Percentiles rank a stretch among this genome's conserved stretches.
These are phyloP conservation scores for Momotus momota DNA, from an alignment of 2,797 vertebrate species.

Conservation along the genomic window DNA sequence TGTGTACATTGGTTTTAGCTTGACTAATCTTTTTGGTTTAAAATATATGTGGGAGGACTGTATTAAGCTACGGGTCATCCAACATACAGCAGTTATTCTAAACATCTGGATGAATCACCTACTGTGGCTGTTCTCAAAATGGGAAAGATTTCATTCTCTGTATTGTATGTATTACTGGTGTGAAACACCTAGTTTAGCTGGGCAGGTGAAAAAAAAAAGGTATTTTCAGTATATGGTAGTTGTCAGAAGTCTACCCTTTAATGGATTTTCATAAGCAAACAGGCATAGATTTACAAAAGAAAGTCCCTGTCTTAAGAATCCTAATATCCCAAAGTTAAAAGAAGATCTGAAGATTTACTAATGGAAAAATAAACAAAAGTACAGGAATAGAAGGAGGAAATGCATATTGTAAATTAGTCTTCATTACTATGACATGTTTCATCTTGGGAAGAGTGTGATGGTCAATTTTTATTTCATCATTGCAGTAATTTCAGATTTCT, in stretches of 20 bases:
- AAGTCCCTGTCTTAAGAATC: background rate
- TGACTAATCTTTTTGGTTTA: background rate
- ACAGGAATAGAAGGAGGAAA: slow-evolving; percentile 42
- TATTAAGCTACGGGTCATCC: background rate
- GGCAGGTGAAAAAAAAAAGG: background rate
- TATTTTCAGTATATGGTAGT: background rate
- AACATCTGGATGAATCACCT: background rate
- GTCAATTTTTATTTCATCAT: background rate
- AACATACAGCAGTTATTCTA: background rate
- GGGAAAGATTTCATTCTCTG: background rate
- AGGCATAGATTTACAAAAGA: background rate
- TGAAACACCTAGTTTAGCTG: background rate
- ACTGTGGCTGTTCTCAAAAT: background rate
- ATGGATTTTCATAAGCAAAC: background rate
- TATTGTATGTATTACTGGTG: background rate
- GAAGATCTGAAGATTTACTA: background rate
- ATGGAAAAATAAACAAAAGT: slow-evolving; percentile 17
- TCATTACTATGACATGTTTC: background rate
- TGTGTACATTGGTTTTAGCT: background rate
- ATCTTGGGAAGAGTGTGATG: background rate
- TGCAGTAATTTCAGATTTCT: background rate
- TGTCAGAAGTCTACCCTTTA: background rate
- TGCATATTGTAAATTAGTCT: background rate
- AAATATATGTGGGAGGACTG: background rate
- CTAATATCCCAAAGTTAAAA: background rate